These are phyloP conservation scores for Halcyon malimbica DNA, from an alignment of 2,113 vertebrate genomes.

Conservation along the genomic window DNA sequence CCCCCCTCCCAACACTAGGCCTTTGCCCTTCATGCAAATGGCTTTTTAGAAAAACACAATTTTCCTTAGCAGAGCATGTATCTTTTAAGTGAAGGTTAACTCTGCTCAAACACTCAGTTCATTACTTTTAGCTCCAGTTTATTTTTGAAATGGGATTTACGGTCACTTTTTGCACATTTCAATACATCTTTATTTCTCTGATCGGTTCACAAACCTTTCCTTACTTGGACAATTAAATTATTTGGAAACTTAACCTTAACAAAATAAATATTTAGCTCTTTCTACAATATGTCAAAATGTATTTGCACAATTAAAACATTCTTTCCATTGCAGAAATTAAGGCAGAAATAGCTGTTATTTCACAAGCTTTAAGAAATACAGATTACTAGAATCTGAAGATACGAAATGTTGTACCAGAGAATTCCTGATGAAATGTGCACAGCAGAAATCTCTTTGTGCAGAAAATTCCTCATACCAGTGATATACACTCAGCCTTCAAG, in stretches of 20 bases:
- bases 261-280: not conserved
- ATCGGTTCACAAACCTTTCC: not conserved
- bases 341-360: slow-evolving; percentile 41
- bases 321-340: slow-evolving; percentile 9
- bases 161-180: not conserved
- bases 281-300: not conserved
- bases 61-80: not conserved
- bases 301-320: slow-evolving; percentile 31
- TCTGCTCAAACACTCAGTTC: not conserved
- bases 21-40: not conserved
- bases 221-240: slow-evolving; percentile 5
- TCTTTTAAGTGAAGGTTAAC: not conserved
- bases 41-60: not conserved
- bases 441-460: not conserved
- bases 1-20: not conserved
- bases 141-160: not conserved
- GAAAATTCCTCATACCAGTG: not conserved
- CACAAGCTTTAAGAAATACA: slow-evolving; percentile 12
- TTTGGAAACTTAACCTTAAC: not conserved
- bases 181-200: not conserved
- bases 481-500: not conserved
- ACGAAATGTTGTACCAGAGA: not conserved
- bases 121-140: not conserved
- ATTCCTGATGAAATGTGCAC: not conserved
- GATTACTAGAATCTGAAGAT: not conserved